These are phyloP conservation scores for Brachionus sp. DNA, from an alignment of 1,140 invertebrate genomes.

Conservation along the genomic window DNA sequence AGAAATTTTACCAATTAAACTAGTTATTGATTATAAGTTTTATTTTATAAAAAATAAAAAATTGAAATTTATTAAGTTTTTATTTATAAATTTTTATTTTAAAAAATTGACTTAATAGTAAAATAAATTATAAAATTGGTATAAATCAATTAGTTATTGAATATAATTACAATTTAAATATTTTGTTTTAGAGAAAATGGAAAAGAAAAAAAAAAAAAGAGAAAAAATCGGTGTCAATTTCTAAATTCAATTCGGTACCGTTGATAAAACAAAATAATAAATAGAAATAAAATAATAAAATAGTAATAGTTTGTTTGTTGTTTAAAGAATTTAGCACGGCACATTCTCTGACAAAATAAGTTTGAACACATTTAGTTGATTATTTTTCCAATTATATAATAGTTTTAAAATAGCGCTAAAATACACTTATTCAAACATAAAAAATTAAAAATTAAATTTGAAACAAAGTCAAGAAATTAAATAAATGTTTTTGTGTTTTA, in stretches of 20 bases:
- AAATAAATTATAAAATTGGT: constrained; percentile 1
- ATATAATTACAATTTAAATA: constrained; percentile 1
- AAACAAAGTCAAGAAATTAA: not conserved
- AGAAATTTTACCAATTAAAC: too few species aligned
- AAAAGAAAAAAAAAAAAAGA: not conserved
- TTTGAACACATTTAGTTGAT: not conserved
- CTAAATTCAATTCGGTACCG: not conserved
- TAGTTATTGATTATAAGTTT: not conserved
- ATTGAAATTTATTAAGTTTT: too few species aligned
- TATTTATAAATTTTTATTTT: too few species aligned
- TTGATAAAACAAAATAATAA: not conserved
- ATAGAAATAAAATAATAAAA: too few species aligned
- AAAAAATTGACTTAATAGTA: not conserved
- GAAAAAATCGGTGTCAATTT: not conserved
- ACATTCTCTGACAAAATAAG: not conserved
- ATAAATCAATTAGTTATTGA: not conserved
- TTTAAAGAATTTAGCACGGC: constrained; percentile 23
- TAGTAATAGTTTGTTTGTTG: too few species aligned
- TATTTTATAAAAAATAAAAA: not conserved
- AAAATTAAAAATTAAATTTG: not conserved
- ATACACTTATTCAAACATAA: not conserved
- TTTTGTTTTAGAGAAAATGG: not conserved
- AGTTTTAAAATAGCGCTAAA: not conserved
- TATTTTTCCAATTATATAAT: not conserved
- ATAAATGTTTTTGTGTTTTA: not conserved